Base-by-base conservation (phyloP, 2,797 vertebrate genomes). In the Otolemur crassicaudatus region DNA sequence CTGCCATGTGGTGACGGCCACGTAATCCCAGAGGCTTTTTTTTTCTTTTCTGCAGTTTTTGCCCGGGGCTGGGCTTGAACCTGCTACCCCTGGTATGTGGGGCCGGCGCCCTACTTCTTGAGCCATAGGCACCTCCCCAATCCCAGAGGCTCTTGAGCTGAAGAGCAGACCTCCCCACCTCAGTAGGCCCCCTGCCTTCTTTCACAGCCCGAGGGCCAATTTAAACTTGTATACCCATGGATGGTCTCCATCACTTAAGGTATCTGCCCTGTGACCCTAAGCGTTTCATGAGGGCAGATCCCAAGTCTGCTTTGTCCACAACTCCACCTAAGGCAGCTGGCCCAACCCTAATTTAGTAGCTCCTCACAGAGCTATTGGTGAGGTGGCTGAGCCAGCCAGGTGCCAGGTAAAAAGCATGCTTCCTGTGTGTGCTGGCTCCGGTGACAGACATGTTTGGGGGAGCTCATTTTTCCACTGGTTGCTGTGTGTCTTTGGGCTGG, bases 351-450 rank as follows among this genome's bases (percentile, higher is more conserved):
- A 85, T 43, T 43, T 43, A 27, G 73, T 2, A 29, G 14, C 29
- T 10, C 0, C 49, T 37, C 25, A 1, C 34, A 72, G 7, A 79
- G 61, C 10, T 6, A 12, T 9, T 3, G 63, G 29, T 10, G 27
- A 49, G 34, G 2, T 20, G 22, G 1, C 27, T 0, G 0, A 67
- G 31, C 43, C 16, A 7, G n/a, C 69, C 0, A 7, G 27, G 12
- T 5, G 0, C 20, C 3, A 0, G 1, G 0, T 17, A 4, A 10
- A 1, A 67, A 7, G 12, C 0, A 3, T 17, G 53, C 46, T 2
- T 89, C 87, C n/a, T 34, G 70, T 0, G 0, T 11, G 34, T 63
- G 60, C 67, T 60, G 9, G 1, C 27, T 27, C 3, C 22, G 0
- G 67, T 14, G 19, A 25, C 11, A 0, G 1, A 7, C 13, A 29